Base-by-base conservation (phyloP, 2,888 invertebrate species). In the Macrosoma leucophasiata region DNA sequence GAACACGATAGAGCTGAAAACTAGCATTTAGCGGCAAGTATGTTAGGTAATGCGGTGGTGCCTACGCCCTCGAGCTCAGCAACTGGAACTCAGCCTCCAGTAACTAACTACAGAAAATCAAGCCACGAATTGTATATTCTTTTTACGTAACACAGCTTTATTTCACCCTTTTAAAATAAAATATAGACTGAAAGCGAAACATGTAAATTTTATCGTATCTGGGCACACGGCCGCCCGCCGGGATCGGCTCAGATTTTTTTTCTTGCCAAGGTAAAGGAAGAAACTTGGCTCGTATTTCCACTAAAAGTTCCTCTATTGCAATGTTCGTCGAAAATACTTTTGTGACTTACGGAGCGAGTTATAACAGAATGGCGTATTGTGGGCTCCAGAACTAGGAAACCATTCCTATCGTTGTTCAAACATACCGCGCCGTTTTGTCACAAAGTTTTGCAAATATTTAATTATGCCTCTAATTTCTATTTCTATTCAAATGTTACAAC, bases 131-230 rank as follows among this genome's bases (percentile, higher is more conserved):
- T 82, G 75, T 81, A 81, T 81, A 82, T 82, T 82, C 81, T 68
- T 67, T 76, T 75, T 76, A 69, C 74, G 76, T 74, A 77, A 76
- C 69, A 58, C 66, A 64, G 62, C 68, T 73, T 76, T 77, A 76
- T 68, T 81, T 73, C 71, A 78, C 78, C 79, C 79, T 74, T 81
- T 50, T 77, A 78, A 77, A 81, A 77, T 74, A 79, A 82, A 82
- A 77, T 79, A 78, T 67, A 75, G 68, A 63, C 68, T 62, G 67
- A 66, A 71, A 72, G 67, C 64, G 73, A 76, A 78, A 77, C 77
- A 82, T 82, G 82, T 79, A 82, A 82, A 82, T 82, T 81, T 77
- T 71, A 79, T 76, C 74, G 75, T 62, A 72, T 73, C 77, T 72
- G 67, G 61, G 64, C 62, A 48, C 62, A 48, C 56, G 58, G 58